A percentile compares a stretch with the other conserved stretches of the same genome.
Evolutionary conservation across 2,113 vertebrate species (phyloP).

Genomic region (Setophaga petechia): DNA sequence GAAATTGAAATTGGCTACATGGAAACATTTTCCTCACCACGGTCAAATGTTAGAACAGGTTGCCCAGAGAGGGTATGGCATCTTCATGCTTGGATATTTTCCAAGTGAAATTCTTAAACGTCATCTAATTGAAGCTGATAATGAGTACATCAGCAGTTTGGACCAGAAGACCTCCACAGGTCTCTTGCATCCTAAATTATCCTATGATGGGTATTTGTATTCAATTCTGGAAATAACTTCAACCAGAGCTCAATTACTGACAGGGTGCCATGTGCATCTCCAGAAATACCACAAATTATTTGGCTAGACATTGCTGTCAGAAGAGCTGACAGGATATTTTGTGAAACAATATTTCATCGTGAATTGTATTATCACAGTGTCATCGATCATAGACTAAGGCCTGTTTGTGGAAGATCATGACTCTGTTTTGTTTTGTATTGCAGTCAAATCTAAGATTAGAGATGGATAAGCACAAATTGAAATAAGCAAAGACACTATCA

Average conservation of each 20-base stretch:
- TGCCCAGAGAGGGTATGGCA: not conserved
- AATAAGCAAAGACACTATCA: slow-evolving; percentile 17
- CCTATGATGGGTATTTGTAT: not conserved
- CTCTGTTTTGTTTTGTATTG: slow-evolving; percentile 5
- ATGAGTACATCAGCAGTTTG: not conserved
- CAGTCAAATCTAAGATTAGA: slow-evolving; percentile 17
- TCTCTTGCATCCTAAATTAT: not conserved
- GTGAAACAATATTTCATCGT: not conserved
- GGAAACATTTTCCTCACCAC: not conserved
- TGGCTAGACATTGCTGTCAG: not conserved
- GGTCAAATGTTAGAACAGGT: not conserved
- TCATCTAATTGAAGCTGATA: not conserved
- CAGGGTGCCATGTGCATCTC: not conserved
- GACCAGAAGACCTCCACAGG: not conserved
- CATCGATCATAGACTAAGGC: fast-evolving
- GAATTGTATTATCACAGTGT: not conserved
- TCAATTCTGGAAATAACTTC: not conserved
- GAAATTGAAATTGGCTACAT: not conserved
- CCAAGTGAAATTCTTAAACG: not conserved
- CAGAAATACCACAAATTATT: not conserved
- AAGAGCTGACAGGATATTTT: slow-evolving; percentile 6
- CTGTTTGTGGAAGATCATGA: not conserved
- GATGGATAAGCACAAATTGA: not conserved
- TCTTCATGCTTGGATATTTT: not conserved
- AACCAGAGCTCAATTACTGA: not conserved